A percentile compares a stretch with the other conserved stretches of the same genome.
Evolutionary conservation across 1,140 invertebrate genomes (phyloP).

Genomic region (Eufriesea mexicana): DNA sequence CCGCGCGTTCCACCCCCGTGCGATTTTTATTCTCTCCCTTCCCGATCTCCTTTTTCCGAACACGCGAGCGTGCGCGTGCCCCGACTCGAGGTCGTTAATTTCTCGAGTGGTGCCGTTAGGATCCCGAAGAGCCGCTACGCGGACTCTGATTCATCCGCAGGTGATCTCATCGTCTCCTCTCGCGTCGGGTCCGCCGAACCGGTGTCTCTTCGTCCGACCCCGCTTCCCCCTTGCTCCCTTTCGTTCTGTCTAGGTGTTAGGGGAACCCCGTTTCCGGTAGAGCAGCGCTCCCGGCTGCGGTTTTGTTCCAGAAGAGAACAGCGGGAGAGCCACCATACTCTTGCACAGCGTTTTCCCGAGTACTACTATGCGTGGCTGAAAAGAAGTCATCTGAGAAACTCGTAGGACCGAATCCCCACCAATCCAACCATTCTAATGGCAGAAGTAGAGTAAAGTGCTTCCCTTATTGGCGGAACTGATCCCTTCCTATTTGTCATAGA

Average conservation of each 20-base stretch:
- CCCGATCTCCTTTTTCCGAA: not conserved
- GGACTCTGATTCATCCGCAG: slow-evolving; percentile 40
- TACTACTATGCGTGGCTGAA: too few relatives aligned
- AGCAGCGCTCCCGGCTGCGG: not conserved
- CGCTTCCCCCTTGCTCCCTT: not conserved
- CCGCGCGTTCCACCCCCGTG: not conserved
- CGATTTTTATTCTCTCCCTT: not conserved
- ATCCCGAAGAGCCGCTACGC: slow-evolving; percentile 20
- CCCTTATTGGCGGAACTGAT: too few relatives aligned
- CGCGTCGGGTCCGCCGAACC: not conserved
- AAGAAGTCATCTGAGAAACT: too few relatives aligned
- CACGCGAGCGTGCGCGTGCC: not conserved
- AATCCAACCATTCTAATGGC: too few relatives aligned
- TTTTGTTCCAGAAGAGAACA: not conserved
- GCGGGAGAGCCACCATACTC: too few relatives aligned
- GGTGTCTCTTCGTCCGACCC: too few relatives aligned
- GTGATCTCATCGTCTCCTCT: slow-evolving; percentile 46
- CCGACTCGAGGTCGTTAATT: slow-evolving; percentile 42
- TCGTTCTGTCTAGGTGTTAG: not conserved
- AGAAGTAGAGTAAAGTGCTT: too few relatives aligned
- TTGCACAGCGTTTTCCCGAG: too few relatives aligned
- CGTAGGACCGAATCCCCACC: too few relatives aligned
- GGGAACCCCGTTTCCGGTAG: slow-evolving; percentile 24
- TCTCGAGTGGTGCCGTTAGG: slow-evolving; percentile 51
- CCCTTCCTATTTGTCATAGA: too few relatives aligned